phyloP scores from a whole-genome alignment of 1,140 invertebrate genomes.

The Apolygus lucorum region DNA sequence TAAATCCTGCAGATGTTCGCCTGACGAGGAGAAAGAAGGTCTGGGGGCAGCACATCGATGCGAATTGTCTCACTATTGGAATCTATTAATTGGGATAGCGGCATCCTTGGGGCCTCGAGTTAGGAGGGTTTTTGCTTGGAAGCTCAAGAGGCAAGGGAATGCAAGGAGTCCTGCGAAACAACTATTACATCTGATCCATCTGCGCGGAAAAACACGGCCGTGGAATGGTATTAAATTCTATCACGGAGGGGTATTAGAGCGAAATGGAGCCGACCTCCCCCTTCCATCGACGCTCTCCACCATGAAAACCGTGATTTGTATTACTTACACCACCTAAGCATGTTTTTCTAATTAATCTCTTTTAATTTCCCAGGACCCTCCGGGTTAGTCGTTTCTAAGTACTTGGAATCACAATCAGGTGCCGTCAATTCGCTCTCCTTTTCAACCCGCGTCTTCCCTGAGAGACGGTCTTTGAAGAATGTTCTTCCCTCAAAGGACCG shows the following conservation, averaged over 20 bases:
- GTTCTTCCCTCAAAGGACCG: no score
- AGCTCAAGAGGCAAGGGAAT: not conserved
- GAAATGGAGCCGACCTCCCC: not conserved
- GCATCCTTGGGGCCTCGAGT: not conserved
- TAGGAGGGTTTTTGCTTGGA: not conserved
- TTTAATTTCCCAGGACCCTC: not conserved
- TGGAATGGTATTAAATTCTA: slow-evolving; percentile 15
- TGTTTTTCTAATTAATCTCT: not conserved
- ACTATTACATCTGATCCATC: slow-evolving; percentile 16
- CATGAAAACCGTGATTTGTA: not conserved
- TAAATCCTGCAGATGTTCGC: slow-evolving; percentile 4
- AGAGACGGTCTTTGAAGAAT: not conserved
- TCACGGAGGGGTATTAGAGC: slow-evolving; percentile 14
- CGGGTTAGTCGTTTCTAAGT: not conserved
- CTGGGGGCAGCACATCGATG: not conserved
- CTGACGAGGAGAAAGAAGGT: not conserved
- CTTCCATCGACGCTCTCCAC: not conserved
- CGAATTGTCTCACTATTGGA: slow-evolving; percentile 15
- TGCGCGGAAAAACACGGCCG: not conserved
- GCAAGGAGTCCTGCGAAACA: not conserved
- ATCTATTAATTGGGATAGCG: slow-evolving; percentile 14
- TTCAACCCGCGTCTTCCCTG: not conserved
- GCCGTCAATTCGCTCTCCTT: not conserved
- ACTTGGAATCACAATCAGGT: not conserved
- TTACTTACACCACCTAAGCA: not conserved